Evolutionary conservation across 53 echinoderm and acorn worm species (phyloP).

Genomic region (Antedon mediterranea): DNA sequence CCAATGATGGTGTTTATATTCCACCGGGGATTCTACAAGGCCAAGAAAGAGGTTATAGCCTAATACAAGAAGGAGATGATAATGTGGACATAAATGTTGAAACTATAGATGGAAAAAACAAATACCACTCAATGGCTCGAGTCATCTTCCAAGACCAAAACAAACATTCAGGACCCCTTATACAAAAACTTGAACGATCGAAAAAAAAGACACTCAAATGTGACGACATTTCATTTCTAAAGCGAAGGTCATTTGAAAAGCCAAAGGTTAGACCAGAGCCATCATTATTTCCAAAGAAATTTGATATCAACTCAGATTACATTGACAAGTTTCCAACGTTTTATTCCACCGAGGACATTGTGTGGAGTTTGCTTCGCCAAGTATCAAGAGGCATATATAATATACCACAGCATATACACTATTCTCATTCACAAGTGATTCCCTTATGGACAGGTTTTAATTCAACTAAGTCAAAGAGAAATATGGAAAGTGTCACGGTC

Average conservation of each 20-base stretch:
- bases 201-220: too few species aligned
- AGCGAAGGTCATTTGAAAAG: slow-evolving; percentile 12
- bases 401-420: background rate
- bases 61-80: slow-evolving; percentile 26
- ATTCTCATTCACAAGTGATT: background rate
- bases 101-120: slow-evolving; percentile 24
- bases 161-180: background rate
- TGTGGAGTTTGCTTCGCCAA: background rate
- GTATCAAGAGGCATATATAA: background rate
- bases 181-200: too few species aligned
- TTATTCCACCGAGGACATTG: background rate
- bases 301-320: background rate
- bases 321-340: background rate
- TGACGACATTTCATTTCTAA: background rate
- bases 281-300: background rate
- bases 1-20: too few species aligned
- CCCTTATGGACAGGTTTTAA: slow-evolving; percentile 28
- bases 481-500: too few species aligned
- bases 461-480: background rate
- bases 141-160: slow-evolving; percentile 21
- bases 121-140: slow-evolving; percentile 23
- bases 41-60: too few species aligned
- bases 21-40: too few species aligned
- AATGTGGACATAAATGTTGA: slow-evolving; percentile 20
- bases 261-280: slow-evolving; percentile 9